These are phyloP conservation scores for Crossocerus cetratus DNA, from an alignment of 2,888 invertebrate genomes.

Conservation along the genomic window DNA sequence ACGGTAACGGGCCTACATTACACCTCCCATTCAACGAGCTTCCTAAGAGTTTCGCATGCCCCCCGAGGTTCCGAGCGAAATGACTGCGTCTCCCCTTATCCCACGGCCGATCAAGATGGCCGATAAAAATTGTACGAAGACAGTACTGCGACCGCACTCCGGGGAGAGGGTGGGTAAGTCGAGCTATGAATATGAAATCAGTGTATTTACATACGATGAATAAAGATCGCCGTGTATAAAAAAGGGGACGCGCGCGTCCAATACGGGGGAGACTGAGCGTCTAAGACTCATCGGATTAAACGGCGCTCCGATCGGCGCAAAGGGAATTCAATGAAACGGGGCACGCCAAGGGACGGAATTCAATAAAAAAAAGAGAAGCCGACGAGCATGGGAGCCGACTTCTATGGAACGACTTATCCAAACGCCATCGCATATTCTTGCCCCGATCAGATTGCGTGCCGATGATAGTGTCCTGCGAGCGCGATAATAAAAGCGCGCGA, in stretches of 20 bases:
- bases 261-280: not conserved
- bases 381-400: not conserved
- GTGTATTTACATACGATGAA: slow-evolving; percentile 1
- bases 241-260: not conserved
- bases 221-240: slow-evolving; percentile 6
- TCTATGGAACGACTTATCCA: no score
- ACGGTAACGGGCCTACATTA: not conserved
- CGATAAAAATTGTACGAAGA: slow-evolving; percentile 1
- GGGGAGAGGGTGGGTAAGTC: not conserved
- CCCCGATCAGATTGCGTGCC: no score
- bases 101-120: not conserved
- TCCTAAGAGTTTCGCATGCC: no score
- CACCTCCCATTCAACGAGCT: not conserved
- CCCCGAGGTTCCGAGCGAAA: no score
- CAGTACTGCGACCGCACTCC: not conserved
- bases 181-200: slow-evolving; percentile 22
- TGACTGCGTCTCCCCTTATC: no score
- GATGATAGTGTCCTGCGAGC: no score
- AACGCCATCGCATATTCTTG: no score
- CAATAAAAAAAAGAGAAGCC: not conserved
- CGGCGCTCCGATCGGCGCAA: not conserved
- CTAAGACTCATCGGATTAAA: not conserved
- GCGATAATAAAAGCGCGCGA: no score
- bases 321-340: not conserved
- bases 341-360: not conserved